Conservation (phyloP, 2,888 invertebrate species). For the Nyleta sp. region DNA sequence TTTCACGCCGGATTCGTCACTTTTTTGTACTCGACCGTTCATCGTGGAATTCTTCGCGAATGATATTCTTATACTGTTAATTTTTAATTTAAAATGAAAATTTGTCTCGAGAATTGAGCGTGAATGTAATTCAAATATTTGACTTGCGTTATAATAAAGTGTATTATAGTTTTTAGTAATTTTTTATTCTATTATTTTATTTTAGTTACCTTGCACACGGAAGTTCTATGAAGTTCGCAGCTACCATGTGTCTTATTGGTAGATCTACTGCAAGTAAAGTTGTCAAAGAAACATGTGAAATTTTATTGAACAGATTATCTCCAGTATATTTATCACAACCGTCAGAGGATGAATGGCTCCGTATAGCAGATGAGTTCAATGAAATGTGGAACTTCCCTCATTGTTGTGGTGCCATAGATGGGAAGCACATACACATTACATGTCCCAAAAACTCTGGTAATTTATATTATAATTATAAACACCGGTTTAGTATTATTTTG, state of each 20-base stretch:
- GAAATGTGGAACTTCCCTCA: constrained; percentile 57
- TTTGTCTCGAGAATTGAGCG: no score
- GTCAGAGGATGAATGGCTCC: constrained; percentile 30
- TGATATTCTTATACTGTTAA: no score
- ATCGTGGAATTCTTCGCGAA: no score
- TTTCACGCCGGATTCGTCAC: no score
- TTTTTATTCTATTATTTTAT: no score
- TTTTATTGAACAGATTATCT: constrained; percentile 29
- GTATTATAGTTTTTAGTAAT: no score
- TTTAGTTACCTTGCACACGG: constrained; percentile 29
- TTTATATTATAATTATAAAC: constrained; percentile 58
- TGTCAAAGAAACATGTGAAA: constrained; percentile 47
- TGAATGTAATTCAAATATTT: no score
- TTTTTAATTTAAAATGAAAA: no score
- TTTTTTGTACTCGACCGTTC: no score
- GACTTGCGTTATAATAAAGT: no score
- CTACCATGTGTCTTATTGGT: constrained; percentile 41
- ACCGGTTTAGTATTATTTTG: constrained; percentile 49
- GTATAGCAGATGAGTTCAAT: constrained; percentile 34
- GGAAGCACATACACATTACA: constrained; percentile 38
- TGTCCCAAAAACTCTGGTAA: constrained; percentile 40
- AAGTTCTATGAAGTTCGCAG: not conserved
- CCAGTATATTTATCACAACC: constrained; percentile 39
- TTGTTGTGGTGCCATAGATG: constrained; percentile 54
- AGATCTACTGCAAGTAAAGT: constrained; percentile 40